Conservation (phyloP, 2,113 vertebrate species). For the Vombatus ursinus region DNA sequence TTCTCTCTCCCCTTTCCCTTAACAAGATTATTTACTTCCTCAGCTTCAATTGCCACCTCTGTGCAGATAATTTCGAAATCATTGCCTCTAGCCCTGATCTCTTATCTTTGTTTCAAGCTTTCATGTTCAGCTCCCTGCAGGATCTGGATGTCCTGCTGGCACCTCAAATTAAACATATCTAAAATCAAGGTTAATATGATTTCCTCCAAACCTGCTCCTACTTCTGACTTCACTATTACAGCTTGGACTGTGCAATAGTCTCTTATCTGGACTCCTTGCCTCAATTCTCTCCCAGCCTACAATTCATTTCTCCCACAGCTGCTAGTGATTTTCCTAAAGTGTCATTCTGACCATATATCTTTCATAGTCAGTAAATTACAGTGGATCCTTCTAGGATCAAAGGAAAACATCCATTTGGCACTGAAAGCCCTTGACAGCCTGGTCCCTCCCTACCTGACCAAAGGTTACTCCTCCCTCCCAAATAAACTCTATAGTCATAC, state of each 20-base stretch:
- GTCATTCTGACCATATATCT: background rate
- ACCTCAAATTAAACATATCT: background rate
- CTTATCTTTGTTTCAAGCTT: background rate
- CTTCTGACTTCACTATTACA: background rate
- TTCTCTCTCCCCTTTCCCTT: background rate
- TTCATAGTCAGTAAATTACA: background rate
- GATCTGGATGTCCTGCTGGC: background rate
- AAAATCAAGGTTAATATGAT: background rate
- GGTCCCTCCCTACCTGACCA: no score
- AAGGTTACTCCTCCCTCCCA: no score
- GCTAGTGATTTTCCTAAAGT: background rate
- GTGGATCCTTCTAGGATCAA: background rate
- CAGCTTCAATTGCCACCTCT: background rate
- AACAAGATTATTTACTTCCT: background rate
- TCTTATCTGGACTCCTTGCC: background rate
- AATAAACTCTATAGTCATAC: no score
- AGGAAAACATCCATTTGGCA: background rate
- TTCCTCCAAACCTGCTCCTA: background rate
- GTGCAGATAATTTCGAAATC: background rate
- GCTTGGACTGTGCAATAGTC: background rate
- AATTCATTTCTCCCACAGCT: background rate
- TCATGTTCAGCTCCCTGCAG: background rate
- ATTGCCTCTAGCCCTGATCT: background rate
- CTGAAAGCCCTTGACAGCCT: no score
- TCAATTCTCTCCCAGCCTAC: background rate